Evolutionary conservation across 2,113 vertebrate genomes (phyloP).

Genomic region (Mus pahari): DNA sequence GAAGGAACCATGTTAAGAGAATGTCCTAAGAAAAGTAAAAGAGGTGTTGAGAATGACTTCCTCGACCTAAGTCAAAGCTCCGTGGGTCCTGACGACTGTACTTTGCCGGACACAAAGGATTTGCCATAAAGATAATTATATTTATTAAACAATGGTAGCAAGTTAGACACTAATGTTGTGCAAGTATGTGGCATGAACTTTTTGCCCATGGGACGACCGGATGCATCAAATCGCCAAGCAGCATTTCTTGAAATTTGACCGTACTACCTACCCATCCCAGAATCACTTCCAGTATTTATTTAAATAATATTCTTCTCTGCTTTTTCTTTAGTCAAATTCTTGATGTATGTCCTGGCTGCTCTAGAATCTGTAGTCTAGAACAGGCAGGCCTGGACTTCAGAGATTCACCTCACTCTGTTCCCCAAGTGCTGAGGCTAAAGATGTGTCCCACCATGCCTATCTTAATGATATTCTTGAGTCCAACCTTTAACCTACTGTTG

Average conservation of each 20-base stretch:
- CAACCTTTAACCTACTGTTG: neutral
- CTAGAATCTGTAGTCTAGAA: neutral
- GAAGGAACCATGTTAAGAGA: neutral
- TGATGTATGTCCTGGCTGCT: too few relatives aligned
- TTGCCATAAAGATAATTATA: neutral
- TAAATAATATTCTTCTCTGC: constrained; percentile 11
- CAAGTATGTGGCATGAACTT: neutral
- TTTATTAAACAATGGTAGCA: neutral
- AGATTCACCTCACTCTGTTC: neutral
- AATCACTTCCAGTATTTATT: neutral
- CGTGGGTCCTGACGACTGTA: neutral
- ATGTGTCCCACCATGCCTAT: neutral
- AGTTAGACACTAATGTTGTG: neutral
- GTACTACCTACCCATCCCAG: neutral
- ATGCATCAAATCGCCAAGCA: neutral
- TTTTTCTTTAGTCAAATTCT: neutral
- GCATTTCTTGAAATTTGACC: neutral
- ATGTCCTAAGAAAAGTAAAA: neutral
- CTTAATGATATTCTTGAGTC: neutral
- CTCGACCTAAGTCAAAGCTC: neutral
- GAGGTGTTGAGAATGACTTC: neutral
- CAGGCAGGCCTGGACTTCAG: neutral
- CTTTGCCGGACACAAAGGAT: neutral
- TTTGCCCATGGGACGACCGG: neutral
- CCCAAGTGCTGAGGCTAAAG: neutral